A percentile compares a stretch with the other conserved stretches of the same genome.
phyloP scores from a whole-genome alignment of 2,888 invertebrate genomes.

The Amiota minor region DNA sequence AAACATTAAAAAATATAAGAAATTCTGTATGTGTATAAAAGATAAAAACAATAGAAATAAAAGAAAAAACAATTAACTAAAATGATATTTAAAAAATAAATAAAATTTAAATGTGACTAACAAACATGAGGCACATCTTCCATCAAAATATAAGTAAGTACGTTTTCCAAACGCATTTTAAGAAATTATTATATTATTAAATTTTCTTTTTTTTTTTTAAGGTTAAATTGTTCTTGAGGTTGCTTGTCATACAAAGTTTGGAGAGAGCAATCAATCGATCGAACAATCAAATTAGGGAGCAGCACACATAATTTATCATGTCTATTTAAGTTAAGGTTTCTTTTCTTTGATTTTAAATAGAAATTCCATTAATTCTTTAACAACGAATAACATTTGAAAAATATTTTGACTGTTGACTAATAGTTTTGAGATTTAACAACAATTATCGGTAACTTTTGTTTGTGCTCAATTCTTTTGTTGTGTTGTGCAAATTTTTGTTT shows the following conservation, averaged over 20 bases:
- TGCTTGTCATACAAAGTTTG: background rate
- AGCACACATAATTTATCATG: background rate
- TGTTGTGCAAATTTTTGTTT: constrained; percentile 48
- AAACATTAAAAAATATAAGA: constrained; percentile 1
- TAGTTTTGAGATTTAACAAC: constrained; percentile 15
- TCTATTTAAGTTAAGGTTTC: background rate
- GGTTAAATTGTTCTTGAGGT: background rate
- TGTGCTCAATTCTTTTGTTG: constrained; percentile 47
- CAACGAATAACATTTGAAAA: constrained; percentile 22
- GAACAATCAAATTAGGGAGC: background rate
- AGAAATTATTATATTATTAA: constrained; percentile 36
- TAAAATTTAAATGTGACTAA: constrained; percentile 55
- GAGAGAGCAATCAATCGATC: background rate
- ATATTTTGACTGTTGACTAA: constrained; percentile 5
- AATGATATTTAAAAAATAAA: background rate
- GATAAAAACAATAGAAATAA: constrained; percentile 12
- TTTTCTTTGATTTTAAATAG: background rate
- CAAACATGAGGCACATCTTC: constrained; percentile 62
- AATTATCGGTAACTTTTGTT: constrained; percentile 4
- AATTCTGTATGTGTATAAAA: constrained; percentile 7
- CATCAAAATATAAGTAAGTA: constrained; percentile 63
- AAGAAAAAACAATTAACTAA: constrained; percentile 24
- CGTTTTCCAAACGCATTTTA: constrained; percentile 40
- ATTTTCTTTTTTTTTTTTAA: constrained; percentile 45
- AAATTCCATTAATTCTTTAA: constrained; percentile 9